phyloP scores from a whole-genome alignment of 2,113 vertebrate genomes.

The Danio rerio region GRCz12tu NC_133179.1:1653501-1654000 shows the following conservation, averaged over 20 bases:
- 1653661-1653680: neutral
- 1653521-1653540: neutral
- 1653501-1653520: no score
- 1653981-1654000: slow-evolving; percentile 37
- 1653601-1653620: neutral
- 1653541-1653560: no score
- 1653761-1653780: neutral
- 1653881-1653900: slow-evolving; percentile 34
- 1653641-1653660: neutral
- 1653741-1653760: neutral
- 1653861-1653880: slow-evolving; percentile 27
- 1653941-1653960: slow-evolving; percentile 33
- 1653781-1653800: neutral
- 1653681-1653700: neutral
- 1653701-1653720: neutral
- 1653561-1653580: no score
- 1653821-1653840: neutral
- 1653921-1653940: slow-evolving; percentile 43
- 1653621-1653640: neutral
- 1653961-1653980: slow-evolving; percentile 41
- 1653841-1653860: slow-evolving; percentile 14
- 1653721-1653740: neutral
- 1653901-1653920: slow-evolving; percentile 25
- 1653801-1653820: neutral
- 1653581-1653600: neutral